phyloP scores from a whole-genome alignment of 2,113 vertebrate species.

The Pollimyrus isidori region DNA sequence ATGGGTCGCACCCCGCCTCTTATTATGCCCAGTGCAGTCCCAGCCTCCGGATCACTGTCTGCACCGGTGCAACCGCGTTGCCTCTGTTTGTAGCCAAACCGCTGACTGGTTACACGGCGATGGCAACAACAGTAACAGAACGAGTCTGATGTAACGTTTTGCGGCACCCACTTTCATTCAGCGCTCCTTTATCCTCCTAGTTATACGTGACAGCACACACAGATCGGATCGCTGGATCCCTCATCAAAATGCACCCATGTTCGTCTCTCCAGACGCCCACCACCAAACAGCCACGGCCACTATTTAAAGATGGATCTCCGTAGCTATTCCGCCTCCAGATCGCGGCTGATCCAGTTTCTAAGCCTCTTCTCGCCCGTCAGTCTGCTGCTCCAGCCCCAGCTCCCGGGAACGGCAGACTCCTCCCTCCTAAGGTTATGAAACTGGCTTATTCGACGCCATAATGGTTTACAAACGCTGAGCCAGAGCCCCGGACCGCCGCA shows the following conservation, averaged over 20 bases:
- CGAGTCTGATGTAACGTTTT: slow-evolving; percentile 15
- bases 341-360: slow-evolving; percentile 24
- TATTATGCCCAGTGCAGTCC: neutral
- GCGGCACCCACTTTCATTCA: slow-evolving; percentile 1
- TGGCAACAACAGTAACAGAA: neutral
- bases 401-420: slow-evolving; percentile 55
- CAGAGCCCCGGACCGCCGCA: slow-evolving; percentile 18
- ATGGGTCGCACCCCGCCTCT: neutral
- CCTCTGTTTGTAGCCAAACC: neutral
- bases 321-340: slow-evolving; percentile 8
- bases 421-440: slow-evolving; percentile 56
- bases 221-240: slow-evolving; percentile 13
- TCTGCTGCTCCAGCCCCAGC: slow-evolving; percentile 31
- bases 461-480: slow-evolving; percentile 39
- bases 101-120: neutral
- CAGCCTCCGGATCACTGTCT: neutral
- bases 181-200: neutral
- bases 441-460: slow-evolving; percentile 51
- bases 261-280: neutral
- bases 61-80: neutral
- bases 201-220: neutral
- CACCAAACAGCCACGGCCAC: slow-evolving; percentile 10
- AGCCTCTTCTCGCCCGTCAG: slow-evolving; percentile 20
- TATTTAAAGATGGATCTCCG: slow-evolving; percentile 25
- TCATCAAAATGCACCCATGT: slow-evolving; percentile 14